phyloP scores from a whole-genome alignment of 2,888 invertebrate species.

The Schizaphis graminum region DNA sequence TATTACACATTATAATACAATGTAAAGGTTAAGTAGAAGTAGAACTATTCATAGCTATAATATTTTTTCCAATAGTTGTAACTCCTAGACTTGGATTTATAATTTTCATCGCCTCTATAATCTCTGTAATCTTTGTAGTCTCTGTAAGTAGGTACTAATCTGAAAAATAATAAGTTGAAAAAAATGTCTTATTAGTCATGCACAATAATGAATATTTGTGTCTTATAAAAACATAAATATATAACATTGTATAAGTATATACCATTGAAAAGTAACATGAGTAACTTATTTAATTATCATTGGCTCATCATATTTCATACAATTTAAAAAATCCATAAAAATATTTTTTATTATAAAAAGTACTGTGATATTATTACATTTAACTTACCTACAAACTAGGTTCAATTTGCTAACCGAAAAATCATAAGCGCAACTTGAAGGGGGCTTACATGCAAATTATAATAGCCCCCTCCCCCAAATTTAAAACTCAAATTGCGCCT shows the following conservation, averaged over 20 bases:
- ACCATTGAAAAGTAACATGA: neutral
- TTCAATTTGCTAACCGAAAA: neutral
- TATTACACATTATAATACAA: conserved; percentile 27
- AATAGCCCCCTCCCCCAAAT: too few species aligned
- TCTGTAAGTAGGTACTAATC: conserved; percentile 56
- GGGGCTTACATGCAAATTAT: too few species aligned
- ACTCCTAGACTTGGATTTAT: conserved; percentile 65
- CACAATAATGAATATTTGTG: neutral
- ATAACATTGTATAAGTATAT: neutral
- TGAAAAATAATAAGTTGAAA: conserved; percentile 10
- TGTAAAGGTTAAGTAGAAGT: neutral
- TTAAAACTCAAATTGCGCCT: too few species aligned
- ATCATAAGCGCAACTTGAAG: too few species aligned
- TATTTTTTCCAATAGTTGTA: conserved; percentile 66
- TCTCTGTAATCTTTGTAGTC: conserved; percentile 61
- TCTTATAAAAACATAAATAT: neutral
- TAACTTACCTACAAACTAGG: neutral
- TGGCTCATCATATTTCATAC: too few species aligned
- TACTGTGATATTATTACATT: neutral
- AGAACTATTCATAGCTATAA: conserved; percentile 64
- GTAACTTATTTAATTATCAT: neutral
- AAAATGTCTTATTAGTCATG: neutral
- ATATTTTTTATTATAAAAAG: neutral
- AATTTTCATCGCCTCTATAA: conserved; percentile 60
- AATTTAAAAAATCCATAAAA: too few species aligned